These are phyloP conservation scores for Zoroaster sp. DNA, from an alignment of 53 echinoderm and acorn worm genomes.

Conservation along the genomic window DNA sequence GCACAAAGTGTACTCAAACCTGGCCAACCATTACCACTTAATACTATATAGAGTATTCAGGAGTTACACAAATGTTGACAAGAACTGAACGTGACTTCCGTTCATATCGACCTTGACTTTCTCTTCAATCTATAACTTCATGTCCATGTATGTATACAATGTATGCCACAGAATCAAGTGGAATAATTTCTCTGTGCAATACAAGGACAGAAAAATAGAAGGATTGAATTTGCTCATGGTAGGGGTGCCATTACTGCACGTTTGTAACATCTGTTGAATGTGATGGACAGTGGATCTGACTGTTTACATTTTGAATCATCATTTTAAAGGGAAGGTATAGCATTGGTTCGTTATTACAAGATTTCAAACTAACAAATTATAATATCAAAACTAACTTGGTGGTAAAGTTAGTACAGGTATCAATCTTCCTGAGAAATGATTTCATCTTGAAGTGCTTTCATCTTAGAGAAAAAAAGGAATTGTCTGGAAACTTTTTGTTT, in stretches of 20 bases:
- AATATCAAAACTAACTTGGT: too few relatives aligned
- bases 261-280: neutral
- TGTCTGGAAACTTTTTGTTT: too few relatives aligned
- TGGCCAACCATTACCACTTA: neutral
- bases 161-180: neutral
- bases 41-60: neutral
- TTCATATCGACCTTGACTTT: conserved; percentile 24
- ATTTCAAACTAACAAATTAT: too few relatives aligned
- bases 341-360: too few relatives aligned
- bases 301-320: neutral
- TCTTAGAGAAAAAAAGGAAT: too few relatives aligned
- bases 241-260: neutral
- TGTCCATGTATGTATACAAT: neutral
- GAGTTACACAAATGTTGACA: conserved; percentile 39
- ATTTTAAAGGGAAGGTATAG: neutral
- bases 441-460: too few relatives aligned
- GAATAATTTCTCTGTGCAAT: neutral
- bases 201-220: neutral
- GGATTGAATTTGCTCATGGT: neutral
- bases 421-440: too few relatives aligned
- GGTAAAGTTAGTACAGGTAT: too few relatives aligned
- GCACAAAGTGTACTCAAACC: neutral
- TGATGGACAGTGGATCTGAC: neutral
- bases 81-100: conserved; percentile 30
- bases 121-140: neutral